Evolutionary conservation across 92 coral and sea anemone species (phyloP), one percentile per base, ranked within the genome.

Genomic region (Galaxea fascicularis): DNA sequence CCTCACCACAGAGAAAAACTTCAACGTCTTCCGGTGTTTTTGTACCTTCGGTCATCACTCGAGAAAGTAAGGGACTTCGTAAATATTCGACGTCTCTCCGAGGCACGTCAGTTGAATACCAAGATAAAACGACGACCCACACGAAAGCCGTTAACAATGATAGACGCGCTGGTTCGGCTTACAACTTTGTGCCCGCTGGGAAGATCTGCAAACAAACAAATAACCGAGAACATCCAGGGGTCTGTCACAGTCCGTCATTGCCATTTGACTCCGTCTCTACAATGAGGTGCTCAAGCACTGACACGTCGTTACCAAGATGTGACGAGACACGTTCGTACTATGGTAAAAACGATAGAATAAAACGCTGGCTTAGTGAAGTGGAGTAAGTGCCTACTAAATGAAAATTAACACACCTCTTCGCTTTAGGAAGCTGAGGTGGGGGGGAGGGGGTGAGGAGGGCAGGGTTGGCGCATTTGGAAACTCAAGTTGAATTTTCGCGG

Each of bases 361-460:
- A 79, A 65, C 84, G 84, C 54, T 79, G 84, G 84, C 84, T 79
- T 30, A 79, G 54, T 49, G 75, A 79, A 49, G 76, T 79, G 35
- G 84, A 79, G 66, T 79, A 49, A 66, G 8, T 24, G 24, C 4
- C 22, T 3, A 16, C 2, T 35, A 35, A 35, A 6, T 35, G 41
- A 6, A 35, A 35, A 35, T 35, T 35, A 35, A 6, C 41, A 6
- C 6, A 35, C 3, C 41, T 35, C 6, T 35, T 35, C 41, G 41
- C 41, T 2, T 35, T 35, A 35, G 41, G 6, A 35, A 35, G 41
- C 41, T 35, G n/a, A n/a, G n/a, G n/a, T n/a, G n/a, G n/a, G n/a
- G n/a, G n/a, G n/a, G n/a, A n/a, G n/a, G n/a, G n/a, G n/a, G n/a
- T n/a, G n/a, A n/a, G n/a, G n/a, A n/a, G n/a, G n/a, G n/a, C n/a